A percentile compares a stretch with the other conserved stretches of the same genome.
These are phyloP conservation scores for Sebastes itinus DNA, from an alignment of 2,797 vertebrate species.

Conservation along the genomic window DNA sequence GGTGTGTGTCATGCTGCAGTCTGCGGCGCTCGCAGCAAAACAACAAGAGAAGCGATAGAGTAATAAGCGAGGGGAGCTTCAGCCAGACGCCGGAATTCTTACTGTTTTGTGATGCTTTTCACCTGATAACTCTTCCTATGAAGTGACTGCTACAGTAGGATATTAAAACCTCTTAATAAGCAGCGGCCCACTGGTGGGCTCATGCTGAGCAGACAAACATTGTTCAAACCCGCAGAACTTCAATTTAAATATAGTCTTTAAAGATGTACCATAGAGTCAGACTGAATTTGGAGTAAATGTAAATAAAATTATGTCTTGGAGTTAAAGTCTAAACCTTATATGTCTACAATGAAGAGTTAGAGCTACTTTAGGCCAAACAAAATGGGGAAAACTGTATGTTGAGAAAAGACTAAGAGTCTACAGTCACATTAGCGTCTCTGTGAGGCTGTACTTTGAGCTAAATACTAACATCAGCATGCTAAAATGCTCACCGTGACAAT, in stretches of 20 bases:
- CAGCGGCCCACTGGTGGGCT: not conserved
- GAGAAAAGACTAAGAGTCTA: not conserved
- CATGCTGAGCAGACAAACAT: not conserved
- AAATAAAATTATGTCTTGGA: not conserved
- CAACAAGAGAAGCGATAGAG: conserved; percentile 18
- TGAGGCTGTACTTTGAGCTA: not conserved
- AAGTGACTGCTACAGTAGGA: not conserved
- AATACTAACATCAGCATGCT: not conserved
- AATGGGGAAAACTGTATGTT: not conserved
- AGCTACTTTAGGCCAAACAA: not conserved
- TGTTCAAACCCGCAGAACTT: not conserved
- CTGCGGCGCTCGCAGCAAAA: conserved; percentile 46
- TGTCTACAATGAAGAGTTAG: not conserved
- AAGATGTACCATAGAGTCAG: not conserved
- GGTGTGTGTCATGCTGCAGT: conserved; percentile 28
- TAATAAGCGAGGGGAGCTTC: conserved; percentile 41
- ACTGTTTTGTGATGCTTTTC: conserved; percentile 20
- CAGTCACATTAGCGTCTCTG: not conserved
- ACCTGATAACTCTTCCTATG: conserved; percentile 1
- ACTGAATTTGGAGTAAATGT: not conserved
- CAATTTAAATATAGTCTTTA: not conserved
- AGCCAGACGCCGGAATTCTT: not conserved
- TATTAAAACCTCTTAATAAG: conserved; percentile 7
- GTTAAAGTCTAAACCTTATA: not conserved
- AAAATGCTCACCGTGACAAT: not conserved